Base-by-base conservation (phyloP, 2,113 vertebrate genomes). In the Tetrao urogallus region DNA sequence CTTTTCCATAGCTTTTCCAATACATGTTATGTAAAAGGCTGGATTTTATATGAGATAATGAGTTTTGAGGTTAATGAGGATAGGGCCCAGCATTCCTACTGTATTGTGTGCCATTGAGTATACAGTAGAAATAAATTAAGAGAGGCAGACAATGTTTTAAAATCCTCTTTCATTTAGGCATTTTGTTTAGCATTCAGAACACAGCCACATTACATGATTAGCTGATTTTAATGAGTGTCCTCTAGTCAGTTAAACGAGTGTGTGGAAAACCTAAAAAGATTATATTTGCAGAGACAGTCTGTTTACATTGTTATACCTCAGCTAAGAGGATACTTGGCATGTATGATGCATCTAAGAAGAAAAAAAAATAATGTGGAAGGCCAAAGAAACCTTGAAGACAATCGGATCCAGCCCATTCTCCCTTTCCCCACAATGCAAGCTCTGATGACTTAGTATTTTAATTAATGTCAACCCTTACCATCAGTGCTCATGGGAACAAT, bases 371-470 rank as follows among this genome's bases (percentile, higher is more conserved):
- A 86, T 21, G 52, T 78, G 69, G 42, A 91, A 96, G 72, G 69
- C 87, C 57, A 50, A 88, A 91, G 84, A 88, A 94, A 92, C 56
- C 81, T 74, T 86, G 60, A 93, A 79, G 90, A 93, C 90, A 88
- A 89, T 92, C 87, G 87, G 77, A 96, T 93, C 82, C 91, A 87
- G 94, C 58, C 75, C 88, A 71, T 91, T 80, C 85, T 82, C 75
- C 72, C 64, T 56, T 42, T 95, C 80, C 42, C 88, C 91, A 83
- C 90, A 96, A 88, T 94, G 84, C 76, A 57, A 94, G 94, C 95
- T 94, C 96, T 96, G 95, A 95, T 97, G 95, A 98, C 93, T 97
- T 97, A 96, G 93, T 96, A 80, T 89, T 97, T 97, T 96, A 97
- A 97, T 97, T 96, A 96, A 95, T 94, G 95, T 96, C 96, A 85